Base-by-base conservation (phyloP, 2,888 invertebrate genomes). In the Horisme vitalbata region DNA sequence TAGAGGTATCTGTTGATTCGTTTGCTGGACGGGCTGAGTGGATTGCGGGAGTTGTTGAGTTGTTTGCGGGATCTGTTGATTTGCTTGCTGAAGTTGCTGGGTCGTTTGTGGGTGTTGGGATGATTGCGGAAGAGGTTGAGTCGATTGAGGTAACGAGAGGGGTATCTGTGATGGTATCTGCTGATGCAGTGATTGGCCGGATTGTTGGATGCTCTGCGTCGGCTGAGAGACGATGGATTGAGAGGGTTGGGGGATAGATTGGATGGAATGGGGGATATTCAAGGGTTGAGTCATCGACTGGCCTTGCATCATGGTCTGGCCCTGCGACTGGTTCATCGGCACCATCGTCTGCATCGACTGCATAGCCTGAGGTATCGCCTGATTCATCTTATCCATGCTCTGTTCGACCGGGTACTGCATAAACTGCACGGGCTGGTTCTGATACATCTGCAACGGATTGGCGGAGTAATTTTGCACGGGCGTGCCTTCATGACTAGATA, bases 401-500 rank as follows among this genome's bases (percentile, higher is more conserved):
- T 57, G 52, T 31, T 78, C 80, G 27, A 77, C 66, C 20, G 74
- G 69, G 11, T 71, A 75, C 43, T 77, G 76, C 47, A 81, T 61
- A 45, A 75, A 56, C 41, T 77, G 80, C 34, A 72, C 59, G 0
- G 73, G 69, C 47, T 82, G 81, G 13, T 65, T 72, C 39, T 75
- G 90, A 64, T 85, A 86, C 76, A 87, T 82, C 52, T 90, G 90
- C 59, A 88, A 69, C 41, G 88, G 89, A 57, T 88, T 88, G 63
- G 83, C 67, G 50, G 82, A 61, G 51, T 77, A 88, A 71, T 89
- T 85, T 71, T 89, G 90, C 74, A 86, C 84, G 7, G 86, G 87
- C 4, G 87, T 88, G 76, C 89, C 86, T 76, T 90, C 90, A 71
- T 85, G 90, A 83, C 86, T 88, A 80, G 85, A 89, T 65, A 85